Percentiles rank a stretch among this genome's conserved stretches.
phyloP scores from a whole-genome alignment of 2,797 vertebrate genomes.

The Lepus townsendii region DNA sequence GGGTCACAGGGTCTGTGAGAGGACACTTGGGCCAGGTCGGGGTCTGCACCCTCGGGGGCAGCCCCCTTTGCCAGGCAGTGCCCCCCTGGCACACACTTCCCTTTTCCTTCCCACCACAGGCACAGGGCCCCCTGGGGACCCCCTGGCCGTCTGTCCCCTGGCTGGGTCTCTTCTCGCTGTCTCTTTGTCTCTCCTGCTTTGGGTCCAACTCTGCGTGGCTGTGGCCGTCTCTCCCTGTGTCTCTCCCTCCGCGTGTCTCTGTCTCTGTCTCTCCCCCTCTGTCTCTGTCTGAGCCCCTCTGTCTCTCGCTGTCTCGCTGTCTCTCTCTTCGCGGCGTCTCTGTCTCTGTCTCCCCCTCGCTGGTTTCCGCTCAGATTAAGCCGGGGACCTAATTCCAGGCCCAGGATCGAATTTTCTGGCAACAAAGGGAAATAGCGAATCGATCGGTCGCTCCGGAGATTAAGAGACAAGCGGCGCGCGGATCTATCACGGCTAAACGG shows the following conservation, averaged over 20 bases:
- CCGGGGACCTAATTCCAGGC: conserved; percentile 98
- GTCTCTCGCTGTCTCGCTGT: conserved; percentile 90
- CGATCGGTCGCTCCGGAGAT: conserved; percentile 98
- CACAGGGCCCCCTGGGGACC: background rate
- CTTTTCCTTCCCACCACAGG: background rate
- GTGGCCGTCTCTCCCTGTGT: conserved; percentile 86
- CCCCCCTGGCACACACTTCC: background rate
- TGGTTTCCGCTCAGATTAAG: conserved; percentile 98
- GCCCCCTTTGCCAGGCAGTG: background rate
- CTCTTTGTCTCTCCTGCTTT: conserved; percentile 73
- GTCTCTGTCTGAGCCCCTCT: conserved; percentile 83
- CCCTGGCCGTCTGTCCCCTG: background rate
- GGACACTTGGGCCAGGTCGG: background rate
- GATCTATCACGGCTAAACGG: conserved; percentile 94
- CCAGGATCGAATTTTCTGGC: conserved; percentile 99
- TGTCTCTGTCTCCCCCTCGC: conserved; percentile 84
- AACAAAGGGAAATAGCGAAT: conserved; percentile 99
- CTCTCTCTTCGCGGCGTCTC: conserved; percentile 90
- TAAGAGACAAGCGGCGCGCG: conserved; percentile 98
- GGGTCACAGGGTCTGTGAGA: conserved; percentile 3
- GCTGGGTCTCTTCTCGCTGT: background rate
- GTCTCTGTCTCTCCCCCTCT: conserved; percentile 84
- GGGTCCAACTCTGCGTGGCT: conserved; percentile 89
- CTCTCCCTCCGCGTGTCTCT: conserved; percentile 88
- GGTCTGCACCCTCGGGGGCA: background rate